Evolutionary conservation across 2,113 vertebrate species (phyloP).

Genomic region (Marmota monax): DNA sequence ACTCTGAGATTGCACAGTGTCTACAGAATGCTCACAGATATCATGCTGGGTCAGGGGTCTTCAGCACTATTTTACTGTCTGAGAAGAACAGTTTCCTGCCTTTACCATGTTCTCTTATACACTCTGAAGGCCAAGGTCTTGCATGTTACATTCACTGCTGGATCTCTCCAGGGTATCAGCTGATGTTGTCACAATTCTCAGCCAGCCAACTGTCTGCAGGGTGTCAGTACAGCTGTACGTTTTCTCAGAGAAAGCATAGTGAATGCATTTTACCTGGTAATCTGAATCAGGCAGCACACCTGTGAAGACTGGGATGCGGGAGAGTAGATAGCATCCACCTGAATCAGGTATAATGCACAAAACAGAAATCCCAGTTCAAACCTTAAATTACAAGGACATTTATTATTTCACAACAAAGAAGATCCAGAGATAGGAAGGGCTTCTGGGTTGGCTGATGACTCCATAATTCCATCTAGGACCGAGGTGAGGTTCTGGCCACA

Average conservation of each 20-base stretch:
- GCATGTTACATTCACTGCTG: not conserved
- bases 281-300: not conserved
- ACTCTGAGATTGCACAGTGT: not conserved
- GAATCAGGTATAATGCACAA: not conserved
- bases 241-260: not conserved
- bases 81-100: not conserved
- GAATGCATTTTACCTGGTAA: not conserved
- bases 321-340: not conserved
- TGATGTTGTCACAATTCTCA: not conserved
- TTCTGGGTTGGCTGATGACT: not conserved
- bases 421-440: not conserved
- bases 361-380: not conserved
- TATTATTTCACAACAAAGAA: not conserved
- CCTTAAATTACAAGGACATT: not conserved
- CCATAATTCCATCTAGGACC: not conserved
- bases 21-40: not conserved
- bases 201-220: not conserved
- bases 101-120: not conserved
- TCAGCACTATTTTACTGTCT: not conserved
- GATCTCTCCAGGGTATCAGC: not conserved
- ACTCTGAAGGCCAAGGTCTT: not conserved
- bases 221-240: not conserved
- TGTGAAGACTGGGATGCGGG: not conserved
- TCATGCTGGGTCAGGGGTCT: not conserved
- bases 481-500: not conserved